Conservation (phyloP, 1,140 invertebrate species). For the Liolophura sinensis region DNA sequence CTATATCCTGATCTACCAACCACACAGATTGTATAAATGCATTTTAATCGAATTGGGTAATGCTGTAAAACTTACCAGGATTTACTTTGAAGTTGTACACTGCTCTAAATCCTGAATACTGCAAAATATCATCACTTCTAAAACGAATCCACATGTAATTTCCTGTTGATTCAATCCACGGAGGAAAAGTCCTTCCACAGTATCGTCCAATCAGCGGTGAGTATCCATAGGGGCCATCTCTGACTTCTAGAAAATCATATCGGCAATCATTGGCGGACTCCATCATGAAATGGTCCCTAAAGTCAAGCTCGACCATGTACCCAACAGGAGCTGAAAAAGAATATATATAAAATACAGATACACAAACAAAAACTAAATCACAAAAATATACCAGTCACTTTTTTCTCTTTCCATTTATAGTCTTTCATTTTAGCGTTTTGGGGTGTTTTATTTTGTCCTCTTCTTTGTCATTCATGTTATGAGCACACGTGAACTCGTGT, state of each 20-base stretch:
- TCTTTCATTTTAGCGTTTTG: no score
- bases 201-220: slow-evolving; percentile 71
- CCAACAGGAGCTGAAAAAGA: slow-evolving; percentile 72
- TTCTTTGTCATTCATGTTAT: no score
- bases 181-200: slow-evolving; percentile 79
- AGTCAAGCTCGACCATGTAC: slow-evolving; percentile 77
- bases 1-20: no score
- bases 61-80: slow-evolving; percentile 20
- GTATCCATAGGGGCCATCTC: slow-evolving; percentile 84
- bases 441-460: no score
- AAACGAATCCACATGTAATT: slow-evolving; percentile 83
- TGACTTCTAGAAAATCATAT: slow-evolving; percentile 81
- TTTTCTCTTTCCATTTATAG: background rate
- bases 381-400: background rate
- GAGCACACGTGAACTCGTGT: no score
- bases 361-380: background rate
- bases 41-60: no score
- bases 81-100: slow-evolving; percentile 64
- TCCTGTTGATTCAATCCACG: slow-evolving; percentile 74
- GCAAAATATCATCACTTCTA: slow-evolving; percentile 81
- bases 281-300: slow-evolving; percentile 78
- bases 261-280: slow-evolving; percentile 74
- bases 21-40: no score
- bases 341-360: slow-evolving; percentile 4
- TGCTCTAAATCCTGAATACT: slow-evolving; percentile 80